A percentile compares a stretch with the other conserved stretches of the same genome.
Evolutionary conservation across 2,797 vertebrate genomes (phyloP).

Genomic region (Lemur catta): DNA sequence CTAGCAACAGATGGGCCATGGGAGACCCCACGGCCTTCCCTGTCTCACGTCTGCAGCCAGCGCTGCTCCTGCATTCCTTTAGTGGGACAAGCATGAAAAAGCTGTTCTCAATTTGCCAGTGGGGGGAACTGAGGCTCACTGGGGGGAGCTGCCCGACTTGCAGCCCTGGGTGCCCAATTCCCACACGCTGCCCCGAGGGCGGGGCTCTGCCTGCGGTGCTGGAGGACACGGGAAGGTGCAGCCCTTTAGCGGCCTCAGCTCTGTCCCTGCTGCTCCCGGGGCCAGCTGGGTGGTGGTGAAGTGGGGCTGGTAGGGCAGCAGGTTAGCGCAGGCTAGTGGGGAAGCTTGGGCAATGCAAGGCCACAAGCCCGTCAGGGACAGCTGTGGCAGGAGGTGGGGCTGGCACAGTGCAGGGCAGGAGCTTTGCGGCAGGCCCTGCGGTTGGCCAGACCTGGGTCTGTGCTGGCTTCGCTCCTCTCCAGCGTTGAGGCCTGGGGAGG

Average conservation of each 20-base stretch:
- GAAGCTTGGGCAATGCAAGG: not conserved
- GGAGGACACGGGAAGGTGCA: not conserved
- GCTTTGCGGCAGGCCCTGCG: not conserved
- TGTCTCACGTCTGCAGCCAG: not conserved
- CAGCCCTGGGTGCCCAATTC: not conserved
- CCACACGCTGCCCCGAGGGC: fast-evolving
- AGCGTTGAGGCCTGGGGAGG: not conserved
- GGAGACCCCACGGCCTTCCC: not conserved
- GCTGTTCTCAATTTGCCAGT: not conserved
- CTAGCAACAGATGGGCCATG: not conserved
- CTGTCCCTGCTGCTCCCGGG: not conserved
- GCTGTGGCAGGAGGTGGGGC: not conserved
- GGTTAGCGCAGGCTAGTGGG: too few relatives aligned
- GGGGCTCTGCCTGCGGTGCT: not conserved
- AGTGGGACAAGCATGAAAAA: fast-evolving
- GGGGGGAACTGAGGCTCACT: not conserved
- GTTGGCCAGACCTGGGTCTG: not conserved
- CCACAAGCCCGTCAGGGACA: not conserved
- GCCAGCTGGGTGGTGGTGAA: not conserved
- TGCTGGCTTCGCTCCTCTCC: not conserved
- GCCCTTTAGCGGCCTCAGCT: not conserved
- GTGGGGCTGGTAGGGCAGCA: not conserved
- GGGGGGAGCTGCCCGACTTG: too few relatives aligned
- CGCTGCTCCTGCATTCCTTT: not conserved
- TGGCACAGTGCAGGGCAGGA: too few relatives aligned